These are phyloP conservation scores for Bostrychus sinensis DNA, from an alignment of 2,113 vertebrate genomes.

Conservation along the genomic window DNA sequence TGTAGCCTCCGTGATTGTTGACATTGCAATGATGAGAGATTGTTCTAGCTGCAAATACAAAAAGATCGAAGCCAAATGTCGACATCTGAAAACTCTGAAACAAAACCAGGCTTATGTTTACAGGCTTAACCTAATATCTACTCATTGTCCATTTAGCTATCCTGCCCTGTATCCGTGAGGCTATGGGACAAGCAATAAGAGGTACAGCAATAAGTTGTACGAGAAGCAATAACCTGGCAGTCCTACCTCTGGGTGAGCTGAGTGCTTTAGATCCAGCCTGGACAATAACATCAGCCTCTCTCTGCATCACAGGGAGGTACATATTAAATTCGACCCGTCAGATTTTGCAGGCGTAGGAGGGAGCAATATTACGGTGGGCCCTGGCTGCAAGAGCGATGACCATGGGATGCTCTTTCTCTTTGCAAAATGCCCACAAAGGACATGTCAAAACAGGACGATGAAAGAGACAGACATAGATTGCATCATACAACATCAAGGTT, in stretches of 20 bases:
- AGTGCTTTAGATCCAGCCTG: constrained; percentile 27
- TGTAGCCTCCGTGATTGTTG: too few species aligned
- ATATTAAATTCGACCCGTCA: constrained; percentile 40
- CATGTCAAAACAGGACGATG: neutral
- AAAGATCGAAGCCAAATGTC: too few species aligned
- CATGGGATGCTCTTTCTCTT: neutral
- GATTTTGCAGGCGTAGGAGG: constrained; percentile 12
- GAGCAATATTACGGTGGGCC: constrained; percentile 15
- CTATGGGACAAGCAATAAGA: constrained; percentile 46
- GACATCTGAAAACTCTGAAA: neutral
- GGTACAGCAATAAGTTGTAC: constrained; percentile 65
- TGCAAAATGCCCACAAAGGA: neutral
- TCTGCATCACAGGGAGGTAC: constrained; percentile 20
- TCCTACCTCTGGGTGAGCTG: constrained; percentile 32
- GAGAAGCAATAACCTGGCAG: constrained; percentile 63
- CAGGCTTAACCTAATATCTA: constrained; percentile 19
- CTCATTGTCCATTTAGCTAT: constrained; percentile 8
- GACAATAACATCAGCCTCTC: constrained; percentile 38
- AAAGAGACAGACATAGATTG: neutral
- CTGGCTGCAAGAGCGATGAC: constrained; percentile 14
- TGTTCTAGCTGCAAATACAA: too few species aligned
- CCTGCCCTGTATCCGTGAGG: constrained; percentile 21
- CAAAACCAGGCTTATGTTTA: constrained; percentile 19
- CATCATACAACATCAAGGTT: neutral
- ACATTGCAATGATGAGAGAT: too few species aligned